Conservation (phyloP, 2,113 vertebrate genomes). For the Electrona antarctica region DNA sequence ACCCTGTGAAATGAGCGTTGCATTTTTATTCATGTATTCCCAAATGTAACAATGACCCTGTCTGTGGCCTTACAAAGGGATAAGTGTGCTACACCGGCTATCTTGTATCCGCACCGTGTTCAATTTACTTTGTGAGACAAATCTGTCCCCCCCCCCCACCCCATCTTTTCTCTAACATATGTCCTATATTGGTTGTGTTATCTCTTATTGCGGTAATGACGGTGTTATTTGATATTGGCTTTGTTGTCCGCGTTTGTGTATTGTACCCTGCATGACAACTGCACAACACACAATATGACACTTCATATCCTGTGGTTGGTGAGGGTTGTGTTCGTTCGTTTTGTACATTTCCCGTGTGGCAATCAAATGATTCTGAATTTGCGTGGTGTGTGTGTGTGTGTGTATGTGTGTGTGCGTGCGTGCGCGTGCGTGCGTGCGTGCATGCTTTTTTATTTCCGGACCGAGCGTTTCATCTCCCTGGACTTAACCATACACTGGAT, state of each 20-base stretch:
- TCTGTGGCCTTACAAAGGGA: slow-evolving; percentile 48
- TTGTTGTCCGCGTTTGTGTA: slow-evolving; percentile 38
- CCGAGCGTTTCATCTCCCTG: slow-evolving; percentile 15
- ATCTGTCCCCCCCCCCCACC: slow-evolving; percentile 21
- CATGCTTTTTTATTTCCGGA: too few relatives aligned
- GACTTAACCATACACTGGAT: slow-evolving; percentile 51
- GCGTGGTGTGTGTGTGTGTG: too few relatives aligned
- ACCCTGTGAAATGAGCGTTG: slow-evolving; percentile 28
- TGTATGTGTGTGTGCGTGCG: too few relatives aligned
- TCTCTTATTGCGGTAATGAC: slow-evolving; percentile 31
- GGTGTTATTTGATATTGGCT: slow-evolving; percentile 55
- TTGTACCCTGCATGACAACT: slow-evolving; percentile 50
- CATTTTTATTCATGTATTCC: slow-evolving; percentile 69
- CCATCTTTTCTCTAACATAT: not conserved
- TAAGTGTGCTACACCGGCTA: slow-evolving; percentile 46
- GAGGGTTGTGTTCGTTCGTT: not conserved
- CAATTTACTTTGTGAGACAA: slow-evolving; percentile 53
- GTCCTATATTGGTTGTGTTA: slow-evolving; percentile 25
- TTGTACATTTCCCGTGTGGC: slow-evolving; percentile 35
- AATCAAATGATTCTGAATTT: slow-evolving; percentile 24
- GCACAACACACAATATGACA: slow-evolving; percentile 23
- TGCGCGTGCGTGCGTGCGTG: too few relatives aligned
- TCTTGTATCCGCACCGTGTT: slow-evolving; percentile 56
- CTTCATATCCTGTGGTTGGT: not conserved
- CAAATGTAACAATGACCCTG: slow-evolving; percentile 64